phyloP scores from a whole-genome alignment of 2,113 vertebrate species.

The Lycaon pictus region DNA sequence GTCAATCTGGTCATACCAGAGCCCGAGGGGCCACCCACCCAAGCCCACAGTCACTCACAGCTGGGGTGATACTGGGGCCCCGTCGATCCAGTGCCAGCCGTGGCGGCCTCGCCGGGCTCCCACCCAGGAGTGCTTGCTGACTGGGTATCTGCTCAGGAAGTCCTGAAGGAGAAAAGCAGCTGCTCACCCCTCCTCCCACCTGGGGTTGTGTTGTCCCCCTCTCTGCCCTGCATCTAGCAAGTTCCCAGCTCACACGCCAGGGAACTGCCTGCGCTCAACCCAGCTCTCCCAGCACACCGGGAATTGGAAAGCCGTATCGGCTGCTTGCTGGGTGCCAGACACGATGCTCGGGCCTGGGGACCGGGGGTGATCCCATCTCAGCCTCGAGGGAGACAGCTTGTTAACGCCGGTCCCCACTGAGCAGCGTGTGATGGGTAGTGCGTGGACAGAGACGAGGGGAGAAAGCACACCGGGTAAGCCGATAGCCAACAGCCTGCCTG shows the following conservation, averaged over 20 bases:
- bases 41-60: constrained; percentile 55
- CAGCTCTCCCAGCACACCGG: fast-evolving
- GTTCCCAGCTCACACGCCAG: too few species aligned
- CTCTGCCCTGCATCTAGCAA: too few species aligned
- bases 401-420: fast-evolving
- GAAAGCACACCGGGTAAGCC: neutral
- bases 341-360: neutral
- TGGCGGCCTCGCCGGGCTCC: constrained; percentile 58
- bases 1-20: neutral
- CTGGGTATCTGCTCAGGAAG: constrained; percentile 49
- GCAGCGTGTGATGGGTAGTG: fast-evolving
- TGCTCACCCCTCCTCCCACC: neutral
- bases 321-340: neutral
- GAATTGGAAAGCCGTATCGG: fast-evolving
- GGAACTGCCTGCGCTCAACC: neutral
- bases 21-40: neutral
- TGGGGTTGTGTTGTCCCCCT: fast-evolving
- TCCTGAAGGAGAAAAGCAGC: constrained; percentile 49
- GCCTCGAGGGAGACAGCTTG: neutral
- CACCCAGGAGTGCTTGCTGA: constrained; percentile 67
- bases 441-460: neutral
- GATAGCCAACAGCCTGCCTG: neutral
- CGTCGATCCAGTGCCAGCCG: constrained; percentile 74
- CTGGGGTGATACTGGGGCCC: neutral
- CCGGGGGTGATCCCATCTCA: neutral